Conservation (phyloP, 2,888 invertebrate genomes). For the Neoscelio sp. region DNA sequence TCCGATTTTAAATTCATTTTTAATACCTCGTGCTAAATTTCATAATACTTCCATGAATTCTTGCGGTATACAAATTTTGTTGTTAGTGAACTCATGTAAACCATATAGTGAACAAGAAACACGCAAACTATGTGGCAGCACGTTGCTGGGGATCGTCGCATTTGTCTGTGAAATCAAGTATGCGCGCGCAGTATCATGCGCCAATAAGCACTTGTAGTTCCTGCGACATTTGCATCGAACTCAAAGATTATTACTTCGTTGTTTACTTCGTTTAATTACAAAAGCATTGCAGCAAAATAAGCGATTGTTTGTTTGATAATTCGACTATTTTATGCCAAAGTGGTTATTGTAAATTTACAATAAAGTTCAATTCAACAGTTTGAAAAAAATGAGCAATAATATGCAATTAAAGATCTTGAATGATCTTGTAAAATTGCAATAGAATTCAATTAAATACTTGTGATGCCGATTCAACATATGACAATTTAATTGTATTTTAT, state of each 20-base stretch:
- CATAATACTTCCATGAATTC: conserved; percentile 27
- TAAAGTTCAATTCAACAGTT: no score
- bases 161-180: conserved; percentile 48
- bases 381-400: no score
- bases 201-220: conserved; percentile 44
- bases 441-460: no score
- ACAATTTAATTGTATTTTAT: no score
- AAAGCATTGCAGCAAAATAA: neutral
- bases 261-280: conserved; percentile 16
- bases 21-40: conserved; percentile 1
- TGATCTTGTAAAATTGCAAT: no score
- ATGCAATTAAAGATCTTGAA: no score
- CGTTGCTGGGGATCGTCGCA: conserved; percentile 47
- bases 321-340: no score
- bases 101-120: conserved; percentile 31
- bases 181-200: conserved; percentile 57
- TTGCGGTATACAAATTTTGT: conserved; percentile 41
- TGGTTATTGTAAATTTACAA: no score
- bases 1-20: conserved; percentile 14
- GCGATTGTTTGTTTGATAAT: no score
- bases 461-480: no score
- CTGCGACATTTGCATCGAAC: conserved; percentile 52
- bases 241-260: conserved; percentile 21
- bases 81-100: conserved; percentile 36
- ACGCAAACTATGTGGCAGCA: conserved; percentile 46